Percentiles rank a stretch among this genome's conserved stretches.
Evolutionary conservation across 2,113 vertebrate species (phyloP).

Genomic region (Steatornis caripensis): DNA sequence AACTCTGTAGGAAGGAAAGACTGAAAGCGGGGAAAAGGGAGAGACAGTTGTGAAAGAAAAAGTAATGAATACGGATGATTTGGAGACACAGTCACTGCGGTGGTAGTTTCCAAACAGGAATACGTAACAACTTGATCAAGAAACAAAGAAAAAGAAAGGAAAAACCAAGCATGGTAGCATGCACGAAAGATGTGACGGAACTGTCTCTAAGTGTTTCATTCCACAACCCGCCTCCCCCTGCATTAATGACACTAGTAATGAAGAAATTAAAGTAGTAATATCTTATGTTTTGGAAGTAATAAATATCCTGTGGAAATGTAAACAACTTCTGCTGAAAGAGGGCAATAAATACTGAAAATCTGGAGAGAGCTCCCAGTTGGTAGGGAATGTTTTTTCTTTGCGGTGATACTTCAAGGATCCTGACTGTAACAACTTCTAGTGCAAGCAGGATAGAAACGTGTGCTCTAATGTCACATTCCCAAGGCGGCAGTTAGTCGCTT

Average conservation of each 20-base stretch:
- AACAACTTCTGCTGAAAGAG: background rate
- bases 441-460: background rate
- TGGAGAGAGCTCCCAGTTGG: background rate
- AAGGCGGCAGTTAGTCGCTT: background rate
- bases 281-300: background rate
- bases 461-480: background rate
- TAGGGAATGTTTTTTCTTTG: background rate
- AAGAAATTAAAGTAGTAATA: background rate
- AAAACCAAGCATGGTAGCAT: background rate
- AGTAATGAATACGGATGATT: background rate
- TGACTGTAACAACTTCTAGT: background rate
- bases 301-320: background rate
- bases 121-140: background rate
- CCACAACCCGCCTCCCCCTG: rapidly evolving
- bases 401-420: background rate
- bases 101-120: background rate
- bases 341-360: background rate
- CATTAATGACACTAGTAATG: background rate
- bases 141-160: background rate
- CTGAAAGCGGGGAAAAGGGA: background rate
- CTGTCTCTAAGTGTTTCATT: background rate
- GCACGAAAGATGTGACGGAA: background rate
- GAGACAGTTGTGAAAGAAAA: background rate
- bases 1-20: background rate
- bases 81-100: background rate